Base-by-base conservation (phyloP, 2,113 vertebrate genomes). In the Hippocampus abdominalis region DNA sequence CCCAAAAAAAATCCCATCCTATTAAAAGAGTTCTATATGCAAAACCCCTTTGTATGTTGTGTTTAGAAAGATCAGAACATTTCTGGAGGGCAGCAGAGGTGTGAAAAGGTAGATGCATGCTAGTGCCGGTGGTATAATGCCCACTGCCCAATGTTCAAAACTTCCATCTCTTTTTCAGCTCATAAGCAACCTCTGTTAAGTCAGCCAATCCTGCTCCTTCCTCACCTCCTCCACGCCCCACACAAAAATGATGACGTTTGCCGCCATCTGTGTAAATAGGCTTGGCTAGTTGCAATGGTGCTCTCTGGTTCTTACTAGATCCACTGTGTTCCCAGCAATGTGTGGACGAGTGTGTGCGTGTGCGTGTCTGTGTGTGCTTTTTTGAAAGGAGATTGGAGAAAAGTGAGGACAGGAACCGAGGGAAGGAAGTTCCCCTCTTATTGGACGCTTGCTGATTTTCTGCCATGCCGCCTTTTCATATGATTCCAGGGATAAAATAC, bases 191-290 rank as follows among this genome's bases (percentile, higher is more conserved):
- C 79, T 86, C 75, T 77, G 64, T 81, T 76, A 78, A 81, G 75
- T 73, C 74, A 77, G 72, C 78, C 78, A 80, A 63, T 86, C 85
- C 77, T 77, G 72, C 75, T 82, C 60, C 79, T 78, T 76, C 69
- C 75, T 69, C 73, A 67, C 70, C 82, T 78, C 76, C 75, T 82
- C 84, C 83, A 91, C 87, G 72, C 87, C 88, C 85, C 83, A 77
- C 79, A 71, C 84, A 90, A 87, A 90, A 90, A 91, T 89, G 89
- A 91, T 89, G 88, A 87, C 86, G 84, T 87, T 79, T 66, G 78
- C 84, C 84, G 80, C 88, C 89, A 90, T 91, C 91, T 92, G 90
- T 92, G 89, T 90, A 87, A 92, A 91, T 89, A 92, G 81, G 79
- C 81, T 80, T 68, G 78, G 88, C 77, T 49, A 60, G 83, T 76